Percentiles rank a stretch among this genome's conserved stretches.
Conservation (phyloP, 2,888 invertebrate genomes). For the Trichopoda pennipes region DNA sequence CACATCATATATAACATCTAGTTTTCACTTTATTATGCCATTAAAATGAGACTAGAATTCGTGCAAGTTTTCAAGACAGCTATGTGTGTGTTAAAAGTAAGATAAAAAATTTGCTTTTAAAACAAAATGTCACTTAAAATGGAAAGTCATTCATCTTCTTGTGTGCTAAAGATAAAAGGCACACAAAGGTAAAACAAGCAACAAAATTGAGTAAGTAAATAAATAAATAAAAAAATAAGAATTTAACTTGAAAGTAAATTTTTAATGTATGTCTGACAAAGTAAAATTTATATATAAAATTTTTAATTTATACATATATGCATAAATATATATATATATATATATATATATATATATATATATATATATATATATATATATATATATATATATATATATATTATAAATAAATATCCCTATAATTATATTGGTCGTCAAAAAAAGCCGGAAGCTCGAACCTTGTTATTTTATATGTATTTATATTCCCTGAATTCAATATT, state of each 20-base stretch:
- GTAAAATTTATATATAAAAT: slow-evolving; percentile 6
- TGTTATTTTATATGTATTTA: no score
- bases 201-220: background rate
- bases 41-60: slow-evolving; percentile 61
- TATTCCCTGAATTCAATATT: no score
- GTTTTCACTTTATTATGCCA: slow-evolving; percentile 60
- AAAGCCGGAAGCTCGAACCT: no score
- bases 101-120: slow-evolving; percentile 62
- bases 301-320: no score
- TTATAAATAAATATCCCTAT: no score
- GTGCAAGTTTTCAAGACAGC: slow-evolving; percentile 25
- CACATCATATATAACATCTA: slow-evolving; percentile 57
- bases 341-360: no score
- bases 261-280: slow-evolving; percentile 45
- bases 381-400: no score
- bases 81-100: slow-evolving; percentile 20
- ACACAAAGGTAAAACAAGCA: slow-evolving; percentile 53
- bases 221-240: background rate
- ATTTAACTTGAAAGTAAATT: slow-evolving; percentile 57
- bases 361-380: no score
- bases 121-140: slow-evolving; percentile 75
- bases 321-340: no score
- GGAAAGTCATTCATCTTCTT: slow-evolving; percentile 76
- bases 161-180: slow-evolving; percentile 67
- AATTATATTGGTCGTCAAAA: no score